These are phyloP conservation scores for Salminus brasiliensis DNA, from an alignment of 2,113 vertebrate genomes.

Conservation along the genomic window DNA sequence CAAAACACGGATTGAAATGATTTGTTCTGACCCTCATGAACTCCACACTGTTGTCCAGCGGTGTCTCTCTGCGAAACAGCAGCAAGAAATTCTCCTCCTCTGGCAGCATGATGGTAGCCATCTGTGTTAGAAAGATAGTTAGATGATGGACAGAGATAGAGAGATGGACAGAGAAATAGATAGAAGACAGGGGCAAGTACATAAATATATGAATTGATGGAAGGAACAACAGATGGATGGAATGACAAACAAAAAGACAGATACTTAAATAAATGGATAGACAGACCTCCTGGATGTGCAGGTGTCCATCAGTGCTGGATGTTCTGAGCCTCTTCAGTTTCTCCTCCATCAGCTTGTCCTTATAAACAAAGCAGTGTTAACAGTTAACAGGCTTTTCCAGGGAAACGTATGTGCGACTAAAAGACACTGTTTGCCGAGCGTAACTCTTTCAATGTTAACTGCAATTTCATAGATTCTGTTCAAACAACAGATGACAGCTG, in stretches of 20 bases:
- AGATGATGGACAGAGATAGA: neutral
- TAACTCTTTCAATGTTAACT: neutral
- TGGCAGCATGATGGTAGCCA: constrained; percentile 82
- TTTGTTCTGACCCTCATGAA: constrained; percentile 86
- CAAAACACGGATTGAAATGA: neutral
- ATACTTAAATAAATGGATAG: neutral
- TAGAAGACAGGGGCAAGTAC: neutral
- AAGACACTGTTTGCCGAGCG: neutral
- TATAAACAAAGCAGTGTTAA: constrained; percentile 25
- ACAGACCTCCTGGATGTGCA: constrained; percentile 85
- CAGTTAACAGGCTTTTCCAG: neutral
- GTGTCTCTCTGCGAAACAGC: constrained; percentile 87
- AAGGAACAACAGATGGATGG: neutral
- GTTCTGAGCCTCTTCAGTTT: constrained; percentile 74
- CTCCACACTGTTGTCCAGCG: constrained; percentile 92
- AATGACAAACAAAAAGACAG: neutral
- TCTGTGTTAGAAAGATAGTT: constrained; percentile 63
- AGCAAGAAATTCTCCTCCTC: constrained; percentile 93
- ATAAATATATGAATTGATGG: neutral
- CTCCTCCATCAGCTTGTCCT: constrained; percentile 72
- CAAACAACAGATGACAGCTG: no score
- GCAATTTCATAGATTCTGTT: neutral
- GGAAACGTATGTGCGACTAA: neutral
- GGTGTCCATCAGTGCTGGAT: constrained; percentile 64
- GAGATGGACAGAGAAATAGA: neutral